Base-by-base conservation (phyloP, 2,797 vertebrate species). In the Leuciscus waleckii region DNA sequence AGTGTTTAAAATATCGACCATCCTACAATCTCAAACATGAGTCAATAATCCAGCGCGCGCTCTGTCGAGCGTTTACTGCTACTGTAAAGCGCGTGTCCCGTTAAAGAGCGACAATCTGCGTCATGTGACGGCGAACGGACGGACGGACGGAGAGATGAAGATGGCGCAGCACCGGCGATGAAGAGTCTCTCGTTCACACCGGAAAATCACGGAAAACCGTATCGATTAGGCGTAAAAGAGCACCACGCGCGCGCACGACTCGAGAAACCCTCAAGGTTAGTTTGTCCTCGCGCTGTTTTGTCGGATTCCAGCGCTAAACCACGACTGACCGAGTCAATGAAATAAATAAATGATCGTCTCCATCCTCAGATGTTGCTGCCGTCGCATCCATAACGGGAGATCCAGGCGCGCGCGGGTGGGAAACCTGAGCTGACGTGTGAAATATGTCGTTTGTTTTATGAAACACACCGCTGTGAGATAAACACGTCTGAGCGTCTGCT, bases 151-250 rank as follows among this genome's bases (percentile, higher is more conserved):
- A 39, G 85, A 93, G 83, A 84, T 79, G 83, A 95, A 94, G 93
- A 95, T 96, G 94, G 95, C 95, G 94, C 94, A 95, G 91, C 92
- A 84, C 84, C 86, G 86, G 78, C 86, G 85, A 70, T 85, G 68
- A 87, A 46, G 81, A 82, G 23, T 85, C 78, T 82, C 35, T 79
- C 41, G 75, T 82, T 65, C 74, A 70, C 67, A 58, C 14, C 65
- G 49, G 19, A 35, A 80, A 69, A 82, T 37, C n/a, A 73, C 84
- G n/a, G 56, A 41, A 41, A 63, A 29, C 2, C 23, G 56, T 23
- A 37, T 11, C 69, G 35, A 39, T 29, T 10, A 19, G n/a, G 58
- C 43, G n/a, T 17, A 11, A 21, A 46, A 56, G 13, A 56, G 56
- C 71, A 14, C 61, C 67, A 37, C 46, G 74, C 29, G 39, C 54